Base-by-base conservation (phyloP, 2,888 invertebrate genomes). In the Pecten maximus region DNA sequence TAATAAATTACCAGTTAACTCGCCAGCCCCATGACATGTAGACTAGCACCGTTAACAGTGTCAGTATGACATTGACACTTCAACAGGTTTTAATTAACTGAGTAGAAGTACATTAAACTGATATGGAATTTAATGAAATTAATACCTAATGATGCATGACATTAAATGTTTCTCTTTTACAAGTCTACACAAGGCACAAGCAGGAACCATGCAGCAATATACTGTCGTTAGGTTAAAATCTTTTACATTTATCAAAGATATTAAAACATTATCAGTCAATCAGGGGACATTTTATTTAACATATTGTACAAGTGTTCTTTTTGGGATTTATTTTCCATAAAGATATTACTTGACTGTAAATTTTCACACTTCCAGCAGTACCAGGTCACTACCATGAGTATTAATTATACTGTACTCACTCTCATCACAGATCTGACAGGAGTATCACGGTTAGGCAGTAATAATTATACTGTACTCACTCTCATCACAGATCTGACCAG, bases 131-230 rank as follows among this genome's bases (percentile, higher is more conserved):
- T 28, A 54, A 74, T 74, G 28, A 35, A 28, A 35, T 35, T 35
- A 74, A 35, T 74, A 16, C 35, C 74, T 74, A 74, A 74, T 74
- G 74, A 74, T 74, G 74, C 74, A 74, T 74, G 35, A 74, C 74
- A 74, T 10, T 28, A 74, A 74, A 74, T 28, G 15, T 16, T 35
- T 35, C 35, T 74, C 4, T 74, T 74, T 74, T 74, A 74, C 35
- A 6, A 74, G 74, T 12, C 74, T 35, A 15, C 12, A 28, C 23
- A 35, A 8, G 1, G 15, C 35, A 74, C 74, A 35, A 23, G 15
- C 74, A 74, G 35, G 74, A 35, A 74, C 74, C 10, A n/a, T n/a
- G n/a, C n/a, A 60, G 74, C 74, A 74, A 74, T 74, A 10, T 1
- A 28, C 23, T 28, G 10, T 6, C 35, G 0, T 35, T 23, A 74